Evolutionary conservation across 2,113 vertebrate genomes (phyloP).

Genomic region (Melierax canorus): DNA sequence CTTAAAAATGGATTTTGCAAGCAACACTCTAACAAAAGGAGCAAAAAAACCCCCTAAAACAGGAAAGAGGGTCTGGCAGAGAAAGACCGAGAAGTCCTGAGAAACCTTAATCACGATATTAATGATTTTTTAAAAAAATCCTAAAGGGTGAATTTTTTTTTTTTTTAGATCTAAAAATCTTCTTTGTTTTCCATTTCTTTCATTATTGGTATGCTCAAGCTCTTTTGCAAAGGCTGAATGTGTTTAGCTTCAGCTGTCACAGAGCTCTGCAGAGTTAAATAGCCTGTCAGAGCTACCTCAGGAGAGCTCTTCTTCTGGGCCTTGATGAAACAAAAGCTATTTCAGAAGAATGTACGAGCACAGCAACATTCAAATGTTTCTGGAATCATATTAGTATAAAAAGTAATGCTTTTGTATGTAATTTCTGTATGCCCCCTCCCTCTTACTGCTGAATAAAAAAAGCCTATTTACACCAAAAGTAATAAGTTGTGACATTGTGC

Average conservation of each 20-base stretch:
- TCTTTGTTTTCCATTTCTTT: constrained; percentile 21
- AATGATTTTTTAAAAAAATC: not conserved
- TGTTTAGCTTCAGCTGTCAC: constrained; percentile 22
- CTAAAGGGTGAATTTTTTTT: not conserved
- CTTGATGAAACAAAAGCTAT: not conserved
- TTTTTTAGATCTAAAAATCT: not conserved
- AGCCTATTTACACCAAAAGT: not conserved
- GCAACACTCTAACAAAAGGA: not conserved
- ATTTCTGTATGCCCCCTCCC: not conserved
- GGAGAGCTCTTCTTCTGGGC: not conserved
- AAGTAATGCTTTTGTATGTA: not conserved
- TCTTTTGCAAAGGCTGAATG: constrained; percentile 6
- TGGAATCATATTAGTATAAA: not conserved
- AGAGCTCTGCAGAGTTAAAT: constrained; percentile 8
- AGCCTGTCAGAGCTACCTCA: constrained; percentile 18
- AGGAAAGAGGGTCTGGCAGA: not conserved
- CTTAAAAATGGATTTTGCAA: not conserved
- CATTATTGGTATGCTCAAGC: not conserved
- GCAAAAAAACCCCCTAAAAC: not conserved
- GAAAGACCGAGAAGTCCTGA: not conserved
- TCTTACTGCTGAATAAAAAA: not conserved
- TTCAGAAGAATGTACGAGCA: not conserved
- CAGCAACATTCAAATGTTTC: not conserved
- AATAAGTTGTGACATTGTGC: not conserved
- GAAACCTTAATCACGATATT: not conserved